A percentile compares a stretch with the other conserved stretches of the same genome.
These are phyloP conservation scores for Scytalopus superciliaris DNA, from an alignment of 2,113 vertebrate species.

Conservation along the genomic window DNA sequence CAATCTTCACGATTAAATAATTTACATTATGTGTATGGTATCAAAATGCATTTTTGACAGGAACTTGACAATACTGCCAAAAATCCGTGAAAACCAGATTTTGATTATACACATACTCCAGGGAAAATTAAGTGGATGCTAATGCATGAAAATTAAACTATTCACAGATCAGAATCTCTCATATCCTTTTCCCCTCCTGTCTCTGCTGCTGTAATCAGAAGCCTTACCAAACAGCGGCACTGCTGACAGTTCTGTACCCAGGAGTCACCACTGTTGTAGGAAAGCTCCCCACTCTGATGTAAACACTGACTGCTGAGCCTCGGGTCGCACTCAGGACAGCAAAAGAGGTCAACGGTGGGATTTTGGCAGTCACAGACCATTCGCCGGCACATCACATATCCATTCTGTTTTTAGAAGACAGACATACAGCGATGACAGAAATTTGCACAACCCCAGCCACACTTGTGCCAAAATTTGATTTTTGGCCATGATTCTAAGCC, in stretches of 20 bases:
- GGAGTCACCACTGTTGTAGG: slow-evolving; percentile 92
- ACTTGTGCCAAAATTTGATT: neutral
- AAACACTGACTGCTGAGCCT: slow-evolving; percentile 93
- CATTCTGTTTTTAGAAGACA: slow-evolving; percentile 75
- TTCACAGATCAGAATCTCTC: neutral
- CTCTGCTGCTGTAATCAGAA: neutral
- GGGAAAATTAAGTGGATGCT: neutral
- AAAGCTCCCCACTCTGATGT: slow-evolving; percentile 89
- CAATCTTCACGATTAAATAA: neutral
- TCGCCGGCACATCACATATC: slow-evolving; percentile 93
- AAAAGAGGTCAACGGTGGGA: slow-evolving; percentile 94
- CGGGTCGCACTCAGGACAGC: slow-evolving; percentile 96
- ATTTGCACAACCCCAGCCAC: neutral
- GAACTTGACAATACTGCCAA: neutral
- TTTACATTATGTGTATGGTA: neutral
- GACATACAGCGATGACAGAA: neutral
- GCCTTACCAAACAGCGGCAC: slow-evolving; percentile 94
- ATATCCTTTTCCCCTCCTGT: neutral
- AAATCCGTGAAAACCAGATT: neutral
- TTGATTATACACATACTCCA: neutral
- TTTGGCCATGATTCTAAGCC: neutral
- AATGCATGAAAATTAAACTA: neutral
- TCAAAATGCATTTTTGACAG: neutral
- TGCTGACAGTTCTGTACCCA: slow-evolving; percentile 97
- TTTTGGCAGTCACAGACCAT: slow-evolving; percentile 99